These are phyloP conservation scores for Edolisoma coerulescens DNA, from an alignment of 2,113 vertebrate genomes.

Conservation along the genomic window DNA sequence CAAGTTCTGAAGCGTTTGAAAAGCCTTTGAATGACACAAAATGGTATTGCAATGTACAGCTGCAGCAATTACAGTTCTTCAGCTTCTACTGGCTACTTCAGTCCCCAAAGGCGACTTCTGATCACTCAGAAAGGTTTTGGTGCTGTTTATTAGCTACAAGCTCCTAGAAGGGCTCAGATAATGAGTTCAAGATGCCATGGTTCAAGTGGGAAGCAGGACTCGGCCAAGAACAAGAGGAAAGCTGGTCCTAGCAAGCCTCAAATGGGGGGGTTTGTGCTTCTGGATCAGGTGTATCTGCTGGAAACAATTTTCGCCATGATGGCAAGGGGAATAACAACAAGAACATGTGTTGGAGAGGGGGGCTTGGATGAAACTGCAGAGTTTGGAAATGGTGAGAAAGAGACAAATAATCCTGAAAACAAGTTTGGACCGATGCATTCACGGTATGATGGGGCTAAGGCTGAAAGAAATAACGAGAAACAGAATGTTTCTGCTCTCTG, in stretches of 20 bases:
- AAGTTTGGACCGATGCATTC: background rate
- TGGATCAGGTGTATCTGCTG: background rate
- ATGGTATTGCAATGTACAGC: background rate
- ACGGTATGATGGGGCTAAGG: background rate
- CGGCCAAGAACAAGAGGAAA: background rate
- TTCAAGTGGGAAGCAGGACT: background rate
- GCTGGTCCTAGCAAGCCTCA: background rate
- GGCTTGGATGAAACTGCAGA: background rate
- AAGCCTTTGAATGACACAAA: background rate
- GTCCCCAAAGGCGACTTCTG: background rate
- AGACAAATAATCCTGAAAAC: background rate
- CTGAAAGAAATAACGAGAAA: background rate
- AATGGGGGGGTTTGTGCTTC: background rate
- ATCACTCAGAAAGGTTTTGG: background rate
- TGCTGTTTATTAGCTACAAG: background rate
- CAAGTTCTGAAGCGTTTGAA: background rate
- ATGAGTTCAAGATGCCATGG: background rate
- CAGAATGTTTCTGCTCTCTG: background rate
- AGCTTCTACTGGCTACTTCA: background rate
- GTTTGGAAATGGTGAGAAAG: background rate
- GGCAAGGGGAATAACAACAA: background rate
- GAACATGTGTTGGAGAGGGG: fast-evolving
- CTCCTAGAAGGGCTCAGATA: background rate
- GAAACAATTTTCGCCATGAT: background rate
- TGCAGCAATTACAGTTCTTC: background rate